A percentile compares a stretch with the other conserved stretches of the same genome.
phyloP scores from a whole-genome alignment of 1,140 invertebrate species.

The Drosophila asahinai region DNA sequence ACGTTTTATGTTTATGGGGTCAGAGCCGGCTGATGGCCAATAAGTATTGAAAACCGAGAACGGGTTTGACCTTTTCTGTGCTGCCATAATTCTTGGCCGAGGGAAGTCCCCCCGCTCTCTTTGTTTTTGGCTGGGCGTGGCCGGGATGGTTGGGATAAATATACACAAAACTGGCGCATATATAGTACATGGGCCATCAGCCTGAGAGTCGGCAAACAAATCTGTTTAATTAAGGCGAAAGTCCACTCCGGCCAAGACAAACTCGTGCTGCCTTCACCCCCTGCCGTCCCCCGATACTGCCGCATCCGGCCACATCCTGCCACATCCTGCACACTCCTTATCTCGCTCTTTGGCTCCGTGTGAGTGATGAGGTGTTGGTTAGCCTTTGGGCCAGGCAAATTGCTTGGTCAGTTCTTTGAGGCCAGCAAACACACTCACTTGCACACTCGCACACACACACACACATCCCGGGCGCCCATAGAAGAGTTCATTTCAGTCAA shows the following conservation, averaged over 20 bases:
- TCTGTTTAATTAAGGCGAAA: conserved; percentile 64
- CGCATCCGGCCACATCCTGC: neutral
- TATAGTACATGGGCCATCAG: conserved; percentile 14
- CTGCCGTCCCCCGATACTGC: neutral
- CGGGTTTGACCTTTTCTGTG: conserved; percentile 52
- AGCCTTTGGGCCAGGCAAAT: conserved; percentile 60
- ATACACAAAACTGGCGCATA: conserved; percentile 8
- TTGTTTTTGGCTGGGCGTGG: conserved; percentile 38
- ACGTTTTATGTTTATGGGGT: conserved; percentile 37
- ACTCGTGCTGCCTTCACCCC: conserved; percentile 1
- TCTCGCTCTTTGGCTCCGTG: conserved; percentile 38
- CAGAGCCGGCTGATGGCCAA: conserved; percentile 30
- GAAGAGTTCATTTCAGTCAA: conserved; percentile 51
- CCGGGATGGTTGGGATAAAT: conserved; percentile 10
- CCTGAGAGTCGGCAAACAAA: conserved; percentile 44
- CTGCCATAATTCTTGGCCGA: conserved; percentile 48
- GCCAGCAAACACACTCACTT: conserved; percentile 49
- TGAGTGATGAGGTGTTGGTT: conserved; percentile 66
- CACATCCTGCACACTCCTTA: conserved; percentile 13
- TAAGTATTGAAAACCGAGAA: conserved; percentile 53
- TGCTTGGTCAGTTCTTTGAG: conserved; percentile 65
- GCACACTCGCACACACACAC: neutral
- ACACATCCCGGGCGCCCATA: conserved; percentile 2
- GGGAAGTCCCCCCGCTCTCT: conserved; percentile 29
- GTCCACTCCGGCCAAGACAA: conserved; percentile 29